Percentiles rank a stretch among this genome's conserved stretches.
These are phyloP conservation scores for Melospiza georgiana DNA, from an alignment of 2,113 vertebrate genomes.

Conservation along the genomic window DNA sequence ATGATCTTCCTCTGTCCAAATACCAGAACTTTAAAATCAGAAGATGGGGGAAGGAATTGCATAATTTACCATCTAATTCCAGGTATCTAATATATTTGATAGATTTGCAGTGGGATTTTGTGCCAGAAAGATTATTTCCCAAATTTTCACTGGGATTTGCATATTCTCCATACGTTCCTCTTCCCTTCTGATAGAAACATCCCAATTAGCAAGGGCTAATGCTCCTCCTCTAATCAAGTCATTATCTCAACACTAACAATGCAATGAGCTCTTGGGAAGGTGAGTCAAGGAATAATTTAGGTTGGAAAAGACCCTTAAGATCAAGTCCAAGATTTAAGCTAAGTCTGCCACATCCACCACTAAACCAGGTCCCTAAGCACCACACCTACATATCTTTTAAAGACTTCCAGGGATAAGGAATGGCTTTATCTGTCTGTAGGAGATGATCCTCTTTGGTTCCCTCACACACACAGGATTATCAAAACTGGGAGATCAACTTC, in stretches of 20 bases:
- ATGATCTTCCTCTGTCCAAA: background rate
- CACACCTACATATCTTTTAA: rapidly evolving
- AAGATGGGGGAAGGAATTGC: background rate
- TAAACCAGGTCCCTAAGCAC: background rate
- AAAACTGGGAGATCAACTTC: background rate
- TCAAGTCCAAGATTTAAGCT: background rate
- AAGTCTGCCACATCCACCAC: background rate
- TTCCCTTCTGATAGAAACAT: background rate
- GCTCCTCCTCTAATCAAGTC: background rate
- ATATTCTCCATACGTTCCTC: rapidly evolving
- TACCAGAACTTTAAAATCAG: background rate
- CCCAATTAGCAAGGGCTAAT: background rate
- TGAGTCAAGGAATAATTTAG: background rate
- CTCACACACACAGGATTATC: background rate
- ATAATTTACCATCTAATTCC: background rate
- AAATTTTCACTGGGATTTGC: background rate
- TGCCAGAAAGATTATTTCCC: background rate
- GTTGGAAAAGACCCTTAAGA: background rate
- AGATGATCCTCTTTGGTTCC: background rate
- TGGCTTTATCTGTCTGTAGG: background rate
- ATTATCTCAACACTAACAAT: background rate
- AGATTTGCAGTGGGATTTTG: background rate
- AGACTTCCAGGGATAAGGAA: background rate
- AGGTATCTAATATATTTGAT: background rate
- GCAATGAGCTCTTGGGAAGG: background rate